Evolutionary conservation across 2,888 invertebrate species (phyloP).

Genomic region (Brenthis hecate): DNA sequence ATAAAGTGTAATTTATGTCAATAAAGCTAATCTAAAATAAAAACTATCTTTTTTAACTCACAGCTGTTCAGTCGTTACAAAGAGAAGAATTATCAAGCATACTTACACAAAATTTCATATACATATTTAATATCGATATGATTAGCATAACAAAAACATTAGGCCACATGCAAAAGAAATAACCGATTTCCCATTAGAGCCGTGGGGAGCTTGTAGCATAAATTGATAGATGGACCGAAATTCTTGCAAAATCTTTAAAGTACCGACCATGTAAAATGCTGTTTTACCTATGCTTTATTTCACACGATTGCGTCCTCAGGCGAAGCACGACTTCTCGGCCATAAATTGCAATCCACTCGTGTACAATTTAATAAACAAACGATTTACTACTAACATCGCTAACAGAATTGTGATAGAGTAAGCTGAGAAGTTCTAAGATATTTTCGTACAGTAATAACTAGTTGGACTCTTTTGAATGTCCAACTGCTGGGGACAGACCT

Average conservation of each 20-base stretch:
- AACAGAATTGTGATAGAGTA: slow-evolving; percentile 17
- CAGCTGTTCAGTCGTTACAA: too few relatives aligned
- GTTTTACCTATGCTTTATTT: slow-evolving; percentile 18
- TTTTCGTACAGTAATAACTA: background rate
- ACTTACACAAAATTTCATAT: too few relatives aligned
- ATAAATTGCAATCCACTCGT: slow-evolving; percentile 38
- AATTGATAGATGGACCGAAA: slow-evolving; percentile 3
- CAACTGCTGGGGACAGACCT: too few relatives aligned
- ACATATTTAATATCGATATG: too few relatives aligned
- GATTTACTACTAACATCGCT: slow-evolving; percentile 28
- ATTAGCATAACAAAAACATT: too few relatives aligned
- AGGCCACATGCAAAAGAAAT: too few relatives aligned
- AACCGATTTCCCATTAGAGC: background rate
- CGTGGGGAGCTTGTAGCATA: background rate
- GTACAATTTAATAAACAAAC: slow-evolving; percentile 38
- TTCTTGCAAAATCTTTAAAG: slow-evolving; percentile 3
- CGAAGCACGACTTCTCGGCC: slow-evolving; percentile 31
- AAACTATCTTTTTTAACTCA: too few relatives aligned
- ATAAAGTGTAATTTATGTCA: too few relatives aligned
- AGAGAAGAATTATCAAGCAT: too few relatives aligned
- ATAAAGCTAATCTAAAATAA: too few relatives aligned
- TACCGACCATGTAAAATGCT: slow-evolving; percentile 21
- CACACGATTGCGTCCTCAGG: slow-evolving; percentile 33
- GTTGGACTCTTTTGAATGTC: too few relatives aligned
- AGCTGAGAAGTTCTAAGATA: background rate